Evolutionary conservation across 2,113 vertebrate species (phyloP).

Genomic region (Catharus bicknelli): DNA sequence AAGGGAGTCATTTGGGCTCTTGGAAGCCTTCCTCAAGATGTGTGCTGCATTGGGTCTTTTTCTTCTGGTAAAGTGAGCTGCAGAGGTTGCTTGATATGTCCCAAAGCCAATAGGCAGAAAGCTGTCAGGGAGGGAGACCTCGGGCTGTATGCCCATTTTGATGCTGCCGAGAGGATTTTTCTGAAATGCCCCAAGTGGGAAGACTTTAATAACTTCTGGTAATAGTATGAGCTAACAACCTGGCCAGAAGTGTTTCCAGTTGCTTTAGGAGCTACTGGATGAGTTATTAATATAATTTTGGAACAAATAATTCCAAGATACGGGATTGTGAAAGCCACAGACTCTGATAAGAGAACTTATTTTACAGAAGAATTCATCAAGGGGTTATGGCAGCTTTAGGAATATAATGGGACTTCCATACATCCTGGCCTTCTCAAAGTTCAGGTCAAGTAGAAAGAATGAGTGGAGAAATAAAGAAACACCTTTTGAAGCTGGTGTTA

Average conservation of each 20-base stretch:
- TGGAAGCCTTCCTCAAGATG: not conserved
- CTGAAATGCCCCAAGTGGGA: not conserved
- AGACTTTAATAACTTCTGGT: not conserved
- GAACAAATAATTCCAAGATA: not conserved
- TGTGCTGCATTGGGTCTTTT: not conserved
- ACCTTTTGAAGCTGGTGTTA: not conserved
- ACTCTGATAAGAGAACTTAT: not conserved
- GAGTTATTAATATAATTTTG: not conserved
- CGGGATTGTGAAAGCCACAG: not conserved
- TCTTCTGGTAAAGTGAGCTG: not conserved
- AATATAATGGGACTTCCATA: not conserved
- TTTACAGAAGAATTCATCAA: too few relatives aligned
- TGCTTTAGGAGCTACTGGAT: not conserved
- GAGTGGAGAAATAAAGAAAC: not conserved
- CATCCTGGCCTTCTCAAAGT: not conserved
- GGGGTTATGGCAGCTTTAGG: not conserved
- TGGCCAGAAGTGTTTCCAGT: not conserved
- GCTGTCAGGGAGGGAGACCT: not conserved
- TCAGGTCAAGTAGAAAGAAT: not conserved
- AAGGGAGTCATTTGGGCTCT: not conserved
- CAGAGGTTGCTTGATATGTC: not conserved
- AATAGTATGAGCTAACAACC: not conserved
- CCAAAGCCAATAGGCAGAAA: not conserved
- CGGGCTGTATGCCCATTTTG: not conserved
- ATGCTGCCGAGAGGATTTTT: not conserved